Percentiles rank a stretch among this genome's conserved stretches.
These are phyloP conservation scores for Zosterops japonicus DNA, from an alignment of 2,113 vertebrate genomes.

Conservation along the genomic window DNA sequence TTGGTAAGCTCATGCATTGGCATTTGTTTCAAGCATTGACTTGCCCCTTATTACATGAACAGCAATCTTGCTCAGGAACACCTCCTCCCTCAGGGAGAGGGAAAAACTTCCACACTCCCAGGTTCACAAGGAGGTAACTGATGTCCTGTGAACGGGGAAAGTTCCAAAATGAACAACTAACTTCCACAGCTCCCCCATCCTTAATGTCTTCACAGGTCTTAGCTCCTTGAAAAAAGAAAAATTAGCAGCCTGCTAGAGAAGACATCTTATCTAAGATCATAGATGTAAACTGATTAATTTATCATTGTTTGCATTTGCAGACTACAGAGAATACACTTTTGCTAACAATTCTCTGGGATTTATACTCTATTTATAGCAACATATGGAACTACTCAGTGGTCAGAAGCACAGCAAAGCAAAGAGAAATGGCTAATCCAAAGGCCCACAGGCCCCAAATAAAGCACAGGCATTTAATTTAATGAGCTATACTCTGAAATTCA, in stretches of 20 bases:
- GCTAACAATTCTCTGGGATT: neutral
- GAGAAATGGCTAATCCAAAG: neutral
- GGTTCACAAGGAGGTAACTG: neutral
- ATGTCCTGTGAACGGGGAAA: neutral
- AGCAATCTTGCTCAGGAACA: neutral
- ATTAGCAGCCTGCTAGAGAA: neutral
- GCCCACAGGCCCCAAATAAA: neutral
- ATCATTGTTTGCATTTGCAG: neutral
- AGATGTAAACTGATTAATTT: neutral
- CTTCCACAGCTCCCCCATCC: accelerated
- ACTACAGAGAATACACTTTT: neutral
- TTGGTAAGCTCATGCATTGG: constrained; percentile 52
- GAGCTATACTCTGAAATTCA: neutral
- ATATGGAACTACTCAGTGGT: neutral
- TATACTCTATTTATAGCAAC: neutral
- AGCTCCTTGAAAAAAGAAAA: neutral
- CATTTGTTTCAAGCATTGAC: constrained; percentile 53
- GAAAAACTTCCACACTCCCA: neutral
- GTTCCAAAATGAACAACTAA: neutral
- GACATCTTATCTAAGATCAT: neutral
- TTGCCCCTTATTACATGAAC: constrained; percentile 34
- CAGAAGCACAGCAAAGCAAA: neutral
- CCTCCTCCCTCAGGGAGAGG: neutral
- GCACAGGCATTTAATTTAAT: neutral
- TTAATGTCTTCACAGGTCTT: neutral